Conservation (phyloP, 2,888 invertebrate genomes). For the Drosophila atripex region DNA sequence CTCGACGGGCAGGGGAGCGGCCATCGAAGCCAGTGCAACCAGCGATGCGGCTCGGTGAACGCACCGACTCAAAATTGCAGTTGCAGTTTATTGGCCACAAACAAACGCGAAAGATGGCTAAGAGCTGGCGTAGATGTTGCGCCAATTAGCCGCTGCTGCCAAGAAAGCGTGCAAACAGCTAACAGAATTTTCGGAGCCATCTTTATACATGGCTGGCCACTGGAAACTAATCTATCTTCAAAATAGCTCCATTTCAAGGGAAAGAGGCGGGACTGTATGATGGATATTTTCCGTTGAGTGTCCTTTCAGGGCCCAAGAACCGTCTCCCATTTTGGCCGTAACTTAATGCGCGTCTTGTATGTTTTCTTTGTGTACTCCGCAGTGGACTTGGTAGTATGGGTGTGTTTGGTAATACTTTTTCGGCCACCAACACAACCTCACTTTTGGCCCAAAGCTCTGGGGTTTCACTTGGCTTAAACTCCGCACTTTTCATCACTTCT, state of each 20-base stretch:
- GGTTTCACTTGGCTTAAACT: conserved; percentile 30
- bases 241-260: background rate
- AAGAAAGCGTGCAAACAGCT: conserved; percentile 71
- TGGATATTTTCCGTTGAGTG: background rate
- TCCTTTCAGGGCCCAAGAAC: conserved; percentile 6
- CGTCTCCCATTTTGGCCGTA: conserved; percentile 8
- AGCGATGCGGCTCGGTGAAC: conserved; percentile 72
- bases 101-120: conserved; percentile 9
- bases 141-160: conserved; percentile 44
- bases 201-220: conserved; percentile 31
- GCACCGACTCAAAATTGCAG: conserved; percentile 52
- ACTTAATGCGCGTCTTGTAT: conserved; percentile 35
- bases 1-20: conserved; percentile 3
- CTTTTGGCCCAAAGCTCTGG: conserved; percentile 49
- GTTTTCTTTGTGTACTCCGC: conserved; percentile 40
- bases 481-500: conserved; percentile 12
- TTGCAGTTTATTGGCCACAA: conserved; percentile 78
- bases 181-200: conserved; percentile 34
- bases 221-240: background rate
- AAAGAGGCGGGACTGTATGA: background rate
- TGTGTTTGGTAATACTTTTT: conserved; percentile 72
- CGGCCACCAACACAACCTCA: conserved; percentile 77
- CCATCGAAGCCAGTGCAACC: conserved; percentile 46
- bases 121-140: conserved; percentile 29
- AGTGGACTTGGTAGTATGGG: conserved; percentile 46